A percentile compares a stretch with the other conserved stretches of the same genome.
Evolutionary conservation across 2,113 vertebrate genomes (phyloP).

Genomic region (Varanus salvator): DNA sequence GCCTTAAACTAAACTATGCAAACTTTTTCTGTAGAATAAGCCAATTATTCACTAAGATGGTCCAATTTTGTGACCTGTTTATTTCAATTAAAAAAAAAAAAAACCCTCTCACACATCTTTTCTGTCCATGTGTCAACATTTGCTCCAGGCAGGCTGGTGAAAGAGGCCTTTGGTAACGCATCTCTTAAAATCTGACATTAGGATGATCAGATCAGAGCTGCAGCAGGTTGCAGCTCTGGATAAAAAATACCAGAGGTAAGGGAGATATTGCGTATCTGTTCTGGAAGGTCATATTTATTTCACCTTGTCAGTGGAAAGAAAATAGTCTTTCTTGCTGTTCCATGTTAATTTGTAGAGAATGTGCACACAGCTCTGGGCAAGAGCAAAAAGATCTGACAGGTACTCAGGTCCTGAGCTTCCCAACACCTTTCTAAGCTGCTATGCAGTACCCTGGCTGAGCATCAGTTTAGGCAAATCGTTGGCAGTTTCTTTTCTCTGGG

Average conservation of each 20-base stretch:
- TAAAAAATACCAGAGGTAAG: slow-evolving; percentile 12
- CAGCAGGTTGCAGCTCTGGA: neutral
- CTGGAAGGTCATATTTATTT: slow-evolving; percentile 4
- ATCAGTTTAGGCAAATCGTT: too few relatives aligned
- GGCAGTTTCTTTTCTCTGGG: too few relatives aligned
- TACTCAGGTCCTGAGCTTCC: neutral
- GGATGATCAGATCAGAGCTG: neutral
- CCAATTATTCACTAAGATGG: neutral
- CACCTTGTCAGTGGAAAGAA: neutral
- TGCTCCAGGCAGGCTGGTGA: slow-evolving; percentile 7
- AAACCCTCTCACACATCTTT: slow-evolving; percentile 22
- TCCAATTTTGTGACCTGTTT: neutral
- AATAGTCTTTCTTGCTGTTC: neutral
- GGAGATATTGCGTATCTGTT: slow-evolving; percentile 7
- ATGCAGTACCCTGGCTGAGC: too few relatives aligned
- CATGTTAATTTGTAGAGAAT: neutral
- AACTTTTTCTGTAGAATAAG: neutral
- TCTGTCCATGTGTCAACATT: neutral
- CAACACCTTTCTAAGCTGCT: neutral
- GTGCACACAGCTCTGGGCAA: neutral
- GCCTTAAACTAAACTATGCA: neutral
- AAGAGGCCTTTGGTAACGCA: neutral
- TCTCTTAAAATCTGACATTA: slow-evolving; percentile 17
- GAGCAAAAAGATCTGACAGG: neutral
- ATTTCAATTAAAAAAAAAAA: slow-evolving; percentile 35